Percentiles rank a stretch among this genome's conserved stretches.
Evolutionary conservation across 2,797 vertebrate genomes (phyloP).

Genomic region (Dallia pectoralis): DNA sequence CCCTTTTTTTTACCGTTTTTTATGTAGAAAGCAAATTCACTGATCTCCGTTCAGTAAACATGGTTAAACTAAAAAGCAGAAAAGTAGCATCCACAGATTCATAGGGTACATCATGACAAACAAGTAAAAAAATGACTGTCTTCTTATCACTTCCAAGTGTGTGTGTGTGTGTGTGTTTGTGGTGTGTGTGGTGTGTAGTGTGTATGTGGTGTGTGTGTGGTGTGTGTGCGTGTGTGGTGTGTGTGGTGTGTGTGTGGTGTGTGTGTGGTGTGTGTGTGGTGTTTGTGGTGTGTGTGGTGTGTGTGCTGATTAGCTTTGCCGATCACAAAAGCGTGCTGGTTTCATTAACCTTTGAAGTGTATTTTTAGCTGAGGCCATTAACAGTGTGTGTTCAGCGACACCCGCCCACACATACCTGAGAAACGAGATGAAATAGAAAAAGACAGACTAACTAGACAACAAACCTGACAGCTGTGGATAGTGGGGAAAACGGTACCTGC

Average conservation of each 20-base stretch:
- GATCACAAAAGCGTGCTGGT: constrained; percentile 49
- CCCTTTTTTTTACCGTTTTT: too few species aligned
- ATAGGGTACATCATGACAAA: not conserved
- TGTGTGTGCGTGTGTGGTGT: too few species aligned
- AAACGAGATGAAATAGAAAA: constrained; percentile 29
- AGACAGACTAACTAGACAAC: not conserved
- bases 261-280: constrained; percentile 12
- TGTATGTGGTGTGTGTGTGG: too few species aligned
- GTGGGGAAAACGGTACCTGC: too few species aligned
- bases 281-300: not conserved
- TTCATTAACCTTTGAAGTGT: constrained; percentile 59
- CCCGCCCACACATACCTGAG: constrained; percentile 26
- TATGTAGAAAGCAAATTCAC: not conserved
- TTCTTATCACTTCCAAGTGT: constrained; percentile 38
- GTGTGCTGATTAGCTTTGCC: constrained; percentile 23
- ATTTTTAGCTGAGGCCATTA: constrained; percentile 49
- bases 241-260: not conserved
- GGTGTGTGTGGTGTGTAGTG: not conserved
- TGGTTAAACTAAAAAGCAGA: not conserved
- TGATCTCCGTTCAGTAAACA: not conserved
- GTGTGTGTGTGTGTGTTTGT: constrained; percentile 6
- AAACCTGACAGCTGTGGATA: constrained; percentile 2
- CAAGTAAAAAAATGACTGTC: constrained; percentile 42
- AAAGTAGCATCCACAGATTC: not conserved
- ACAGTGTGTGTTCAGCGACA: constrained; percentile 27